Percentiles rank a stretch among this genome's conserved stretches.
These are phyloP conservation scores for Cygnus olor DNA, from an alignment of 2,797 vertebrate genomes.

Conservation along the genomic window DNA sequence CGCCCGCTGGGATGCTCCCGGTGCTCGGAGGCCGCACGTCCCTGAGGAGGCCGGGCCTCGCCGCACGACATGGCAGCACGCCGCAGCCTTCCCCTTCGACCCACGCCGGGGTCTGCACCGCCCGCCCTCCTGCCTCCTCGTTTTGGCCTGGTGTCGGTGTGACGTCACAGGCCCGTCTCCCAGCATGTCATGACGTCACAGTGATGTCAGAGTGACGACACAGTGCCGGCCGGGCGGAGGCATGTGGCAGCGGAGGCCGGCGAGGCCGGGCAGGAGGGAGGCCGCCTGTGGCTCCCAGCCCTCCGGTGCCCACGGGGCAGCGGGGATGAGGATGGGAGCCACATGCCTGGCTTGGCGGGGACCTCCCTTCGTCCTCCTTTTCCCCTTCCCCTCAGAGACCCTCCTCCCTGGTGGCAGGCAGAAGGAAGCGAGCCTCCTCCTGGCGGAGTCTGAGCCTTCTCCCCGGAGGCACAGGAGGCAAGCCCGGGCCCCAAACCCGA, in stretches of 20 bases:
- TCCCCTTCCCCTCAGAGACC: neutral
- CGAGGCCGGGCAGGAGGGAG: too few species aligned
- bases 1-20: accelerated
- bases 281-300: too few species aligned
- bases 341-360: too few species aligned
- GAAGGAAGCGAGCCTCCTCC: neutral
- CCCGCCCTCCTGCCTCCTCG: too few species aligned
- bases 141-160: neutral
- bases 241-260: too few species aligned
- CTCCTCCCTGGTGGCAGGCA: neutral
- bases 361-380: neutral
- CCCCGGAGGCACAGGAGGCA: neutral
- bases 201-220: neutral
- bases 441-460: neutral
- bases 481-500: neutral
- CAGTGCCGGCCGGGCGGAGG: too few species aligned
- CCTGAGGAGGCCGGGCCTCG: neutral
- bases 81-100: too few species aligned
- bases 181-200: too few species aligned
- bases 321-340: too few species aligned
- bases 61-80: neutral
- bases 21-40: accelerated
- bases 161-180: too few species aligned
- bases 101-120: too few species aligned
- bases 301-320: too few species aligned